A percentile compares a stretch with the other conserved stretches of the same genome.
phyloP scores from a whole-genome alignment of 2,113 vertebrate genomes.

The Anolis sagrei region DNA sequence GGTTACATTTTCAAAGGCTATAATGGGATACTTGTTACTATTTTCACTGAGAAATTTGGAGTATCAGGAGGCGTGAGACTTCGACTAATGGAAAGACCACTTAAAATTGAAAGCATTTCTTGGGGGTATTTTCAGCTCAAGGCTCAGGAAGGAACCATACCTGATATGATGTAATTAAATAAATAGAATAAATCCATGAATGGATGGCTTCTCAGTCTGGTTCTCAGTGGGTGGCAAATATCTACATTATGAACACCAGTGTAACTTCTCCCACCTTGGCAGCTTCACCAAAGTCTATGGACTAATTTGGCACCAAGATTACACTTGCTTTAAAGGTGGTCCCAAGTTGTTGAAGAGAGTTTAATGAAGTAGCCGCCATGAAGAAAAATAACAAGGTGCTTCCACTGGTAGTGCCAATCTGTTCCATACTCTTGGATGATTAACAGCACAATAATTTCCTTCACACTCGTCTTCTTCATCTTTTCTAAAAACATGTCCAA shows the following conservation, averaged over 20 bases:
- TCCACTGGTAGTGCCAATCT: not conserved
- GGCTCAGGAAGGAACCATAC: constrained; percentile 65
- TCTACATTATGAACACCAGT: constrained; percentile 63
- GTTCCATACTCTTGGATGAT: not conserved
- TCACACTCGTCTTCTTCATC: not conserved
- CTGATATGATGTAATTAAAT: constrained; percentile 74
- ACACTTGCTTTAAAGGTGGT: constrained; percentile 64
- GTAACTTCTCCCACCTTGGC: constrained; percentile 61
- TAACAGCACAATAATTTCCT: constrained; percentile 9
- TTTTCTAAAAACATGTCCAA: not conserved
- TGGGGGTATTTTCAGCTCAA: constrained; percentile 63
- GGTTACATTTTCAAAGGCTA: not conserved
- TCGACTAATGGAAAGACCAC: constrained; percentile 50
- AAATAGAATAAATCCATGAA: constrained; percentile 74
- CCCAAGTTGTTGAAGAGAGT: constrained; percentile 51
- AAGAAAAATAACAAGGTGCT: constrained; percentile 45
- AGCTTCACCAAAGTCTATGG: constrained; percentile 50
- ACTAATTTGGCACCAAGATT: constrained; percentile 58
- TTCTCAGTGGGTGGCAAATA: constrained; percentile 69
- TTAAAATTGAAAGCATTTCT: constrained; percentile 58
- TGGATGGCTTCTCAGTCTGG: constrained; percentile 69
- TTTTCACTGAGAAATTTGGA: constrained; percentile 12
- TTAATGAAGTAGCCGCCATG: constrained; percentile 21
- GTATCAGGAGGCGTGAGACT: constrained; percentile 61
- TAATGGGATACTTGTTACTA: not conserved